Evolutionary conservation across 2,888 invertebrate genomes (phyloP).

Genomic region (Salpingus planirostris): DNA sequence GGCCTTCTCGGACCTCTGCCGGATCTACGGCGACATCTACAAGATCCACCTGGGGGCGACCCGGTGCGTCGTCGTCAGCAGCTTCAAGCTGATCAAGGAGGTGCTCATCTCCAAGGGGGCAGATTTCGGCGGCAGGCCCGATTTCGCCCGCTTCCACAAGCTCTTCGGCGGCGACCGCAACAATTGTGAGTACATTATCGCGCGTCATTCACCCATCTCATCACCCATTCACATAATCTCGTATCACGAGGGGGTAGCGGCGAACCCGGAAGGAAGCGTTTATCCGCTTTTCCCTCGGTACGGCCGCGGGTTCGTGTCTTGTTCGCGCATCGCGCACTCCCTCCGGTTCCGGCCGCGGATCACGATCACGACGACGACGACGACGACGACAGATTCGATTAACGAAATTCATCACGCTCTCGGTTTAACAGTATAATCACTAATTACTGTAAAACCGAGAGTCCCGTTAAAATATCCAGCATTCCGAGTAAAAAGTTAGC

Average conservation of each 20-base stretch:
- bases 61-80: constrained; percentile 67
- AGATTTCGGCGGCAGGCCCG: constrained; percentile 74
- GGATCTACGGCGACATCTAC: constrained; percentile 64
- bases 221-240: not conserved
- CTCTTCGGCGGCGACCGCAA: constrained; percentile 79
- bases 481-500: constrained; percentile 22
- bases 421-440: constrained; percentile 16
- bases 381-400: constrained; percentile 17
- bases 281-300: constrained; percentile 14
- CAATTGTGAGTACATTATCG: constrained; percentile 73
- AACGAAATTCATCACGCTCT: constrained; percentile 9
- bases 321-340: constrained; percentile 23
- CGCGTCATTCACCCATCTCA: not conserved
- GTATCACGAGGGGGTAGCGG: not conserved
- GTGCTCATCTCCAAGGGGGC: constrained; percentile 72
- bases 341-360: too few species aligned
- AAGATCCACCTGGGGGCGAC: constrained; percentile 58
- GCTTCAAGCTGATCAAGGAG: constrained; percentile 60
- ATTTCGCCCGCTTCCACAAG: constrained; percentile 70
- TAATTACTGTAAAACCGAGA: constrained; percentile 24
- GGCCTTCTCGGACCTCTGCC: constrained; percentile 60
- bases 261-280: constrained; percentile 21
- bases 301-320: constrained; percentile 19
- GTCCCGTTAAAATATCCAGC: constrained; percentile 24
- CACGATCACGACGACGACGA: too few species aligned